Evolutionary conservation across 2,797 vertebrate genomes (phyloP).

Genomic region (Manis crassicaudata): DNA sequence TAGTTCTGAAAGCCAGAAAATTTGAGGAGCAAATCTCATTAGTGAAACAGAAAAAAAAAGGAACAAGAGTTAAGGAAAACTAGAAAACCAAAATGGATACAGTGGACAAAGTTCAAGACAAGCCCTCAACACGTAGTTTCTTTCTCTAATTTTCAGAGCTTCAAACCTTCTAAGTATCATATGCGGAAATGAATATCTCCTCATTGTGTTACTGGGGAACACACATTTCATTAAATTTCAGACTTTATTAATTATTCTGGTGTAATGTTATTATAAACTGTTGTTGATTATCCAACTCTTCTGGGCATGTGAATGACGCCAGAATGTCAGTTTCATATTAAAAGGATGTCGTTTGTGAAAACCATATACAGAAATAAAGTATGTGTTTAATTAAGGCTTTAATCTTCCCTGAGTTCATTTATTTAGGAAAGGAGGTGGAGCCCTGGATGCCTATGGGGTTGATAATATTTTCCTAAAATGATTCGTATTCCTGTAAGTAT

Average conservation of each 20-base stretch:
- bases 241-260: conserved; percentile 80
- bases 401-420: conserved; percentile 84
- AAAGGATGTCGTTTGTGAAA: conserved; percentile 85
- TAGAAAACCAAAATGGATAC: background rate
- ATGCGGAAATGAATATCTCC: conserved; percentile 56
- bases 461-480: conserved; percentile 84
- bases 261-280: conserved; percentile 82
- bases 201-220: conserved; percentile 21
- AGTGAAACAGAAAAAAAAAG: background rate
- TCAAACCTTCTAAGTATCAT: background rate
- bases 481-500: conserved; percentile 80
- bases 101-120: background rate
- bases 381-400: conserved; percentile 88
- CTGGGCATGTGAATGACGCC: conserved; percentile 82
- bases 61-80: background rate
- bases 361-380: conserved; percentile 87
- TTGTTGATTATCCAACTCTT: conserved; percentile 85
- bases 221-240: conserved; percentile 72
- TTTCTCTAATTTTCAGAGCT: background rate
- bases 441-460: conserved; percentile 81
- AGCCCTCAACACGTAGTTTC: background rate
- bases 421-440: conserved; percentile 47
- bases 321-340: conserved; percentile 86
- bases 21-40: background rate
- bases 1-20: background rate